Conservation (phyloP, 35 echinoderm and acorn worm genomes). For the Nesometra sesokonis region DNA sequence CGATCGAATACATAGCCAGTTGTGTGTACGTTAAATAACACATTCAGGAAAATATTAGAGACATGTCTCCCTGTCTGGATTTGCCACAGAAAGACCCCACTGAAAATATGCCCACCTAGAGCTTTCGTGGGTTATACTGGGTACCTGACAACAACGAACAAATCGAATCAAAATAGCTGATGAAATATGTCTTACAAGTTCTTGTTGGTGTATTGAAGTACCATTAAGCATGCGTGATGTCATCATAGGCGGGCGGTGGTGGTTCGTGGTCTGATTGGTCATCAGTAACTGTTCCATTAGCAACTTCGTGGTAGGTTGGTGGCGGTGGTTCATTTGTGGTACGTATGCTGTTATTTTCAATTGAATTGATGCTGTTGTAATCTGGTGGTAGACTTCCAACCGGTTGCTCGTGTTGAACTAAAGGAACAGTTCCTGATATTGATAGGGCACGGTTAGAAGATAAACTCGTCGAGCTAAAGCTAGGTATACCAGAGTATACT, state of each 20-base stretch:
- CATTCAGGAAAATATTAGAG: too few species aligned
- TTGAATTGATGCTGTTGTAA: background rate
- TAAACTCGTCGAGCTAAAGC: background rate
- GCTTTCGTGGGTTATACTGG: too few species aligned
- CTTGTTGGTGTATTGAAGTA: too few species aligned
- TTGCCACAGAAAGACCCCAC: too few species aligned
- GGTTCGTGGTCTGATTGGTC: background rate
- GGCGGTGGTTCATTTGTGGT: background rate
- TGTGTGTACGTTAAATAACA: too few species aligned
- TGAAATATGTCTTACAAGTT: too few species aligned
- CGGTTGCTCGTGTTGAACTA: background rate
- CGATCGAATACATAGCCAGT: too few species aligned
- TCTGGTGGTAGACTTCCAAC: background rate
- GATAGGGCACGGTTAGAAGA: background rate
- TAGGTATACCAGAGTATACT: background rate
- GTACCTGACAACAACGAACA: too few species aligned
- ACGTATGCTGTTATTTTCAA: background rate
- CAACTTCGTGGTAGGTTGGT: background rate
- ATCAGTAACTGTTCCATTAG: background rate
- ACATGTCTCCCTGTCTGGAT: too few species aligned
- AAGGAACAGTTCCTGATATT: background rate
- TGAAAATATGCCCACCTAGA: too few species aligned
- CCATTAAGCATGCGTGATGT: background rate
- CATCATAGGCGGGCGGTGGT: background rate
- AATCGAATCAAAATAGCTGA: too few species aligned